phyloP scores from a whole-genome alignment of 2,797 vertebrate genomes.

The Coracias cyanogaster region DNA sequence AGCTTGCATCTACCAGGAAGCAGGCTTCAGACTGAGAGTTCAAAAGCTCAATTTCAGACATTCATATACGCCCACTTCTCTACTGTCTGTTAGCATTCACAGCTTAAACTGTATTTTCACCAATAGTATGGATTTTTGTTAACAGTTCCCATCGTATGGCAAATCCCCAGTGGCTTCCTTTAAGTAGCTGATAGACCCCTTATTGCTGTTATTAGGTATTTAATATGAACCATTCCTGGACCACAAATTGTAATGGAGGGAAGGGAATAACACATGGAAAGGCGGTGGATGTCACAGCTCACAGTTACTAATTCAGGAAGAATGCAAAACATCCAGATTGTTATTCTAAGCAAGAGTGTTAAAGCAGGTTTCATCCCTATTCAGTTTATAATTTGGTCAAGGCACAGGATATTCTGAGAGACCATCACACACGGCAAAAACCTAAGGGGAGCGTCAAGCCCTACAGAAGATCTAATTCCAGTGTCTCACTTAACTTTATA shows the following conservation, averaged over 20 bases:
- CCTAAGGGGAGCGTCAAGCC: not conserved
- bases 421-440: not conserved
- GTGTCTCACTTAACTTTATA: not conserved
- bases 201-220: not conserved
- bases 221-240: not conserved
- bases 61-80: not conserved
- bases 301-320: not conserved
- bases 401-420: not conserved
- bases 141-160: not conserved
- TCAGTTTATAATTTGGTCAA: not conserved
- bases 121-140: not conserved
- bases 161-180: not conserved
- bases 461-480: not conserved
- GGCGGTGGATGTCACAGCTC: not conserved
- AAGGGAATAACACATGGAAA: not conserved
- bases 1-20: not conserved
- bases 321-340: not conserved
- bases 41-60: not conserved
- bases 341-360: not conserved
- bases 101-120: not conserved
- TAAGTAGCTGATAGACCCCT: not conserved
- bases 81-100: not conserved
- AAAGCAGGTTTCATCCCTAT: not conserved
- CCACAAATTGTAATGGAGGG: not conserved
- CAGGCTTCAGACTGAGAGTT: not conserved